Evolutionary conservation across 2,113 vertebrate species (phyloP).

Genomic region (Felis catus): F.catus_Fca126_mat1.0 CM031414.1:57060001-57060500

Average conservation of each 20-base stretch:
- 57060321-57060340: background rate
- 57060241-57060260: background rate
- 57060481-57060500: background rate
- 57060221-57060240: background rate
- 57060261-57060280: background rate
- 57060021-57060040: background rate
- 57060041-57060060: background rate
- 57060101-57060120: no score
- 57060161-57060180: background rate
- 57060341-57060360: background rate
- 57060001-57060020: background rate
- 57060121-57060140: background rate
- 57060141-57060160: background rate
- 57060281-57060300: background rate
- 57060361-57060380: background rate
- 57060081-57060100: accelerated
- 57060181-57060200: background rate
- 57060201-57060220: background rate
- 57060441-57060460: background rate
- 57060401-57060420: background rate
- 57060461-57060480: background rate
- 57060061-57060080: background rate
- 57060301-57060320: background rate
- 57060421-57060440: background rate
- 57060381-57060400: accelerated